Base-by-base conservation (phyloP, 2,888 invertebrate genomes). In the Chrysina gloriosa region DNA sequence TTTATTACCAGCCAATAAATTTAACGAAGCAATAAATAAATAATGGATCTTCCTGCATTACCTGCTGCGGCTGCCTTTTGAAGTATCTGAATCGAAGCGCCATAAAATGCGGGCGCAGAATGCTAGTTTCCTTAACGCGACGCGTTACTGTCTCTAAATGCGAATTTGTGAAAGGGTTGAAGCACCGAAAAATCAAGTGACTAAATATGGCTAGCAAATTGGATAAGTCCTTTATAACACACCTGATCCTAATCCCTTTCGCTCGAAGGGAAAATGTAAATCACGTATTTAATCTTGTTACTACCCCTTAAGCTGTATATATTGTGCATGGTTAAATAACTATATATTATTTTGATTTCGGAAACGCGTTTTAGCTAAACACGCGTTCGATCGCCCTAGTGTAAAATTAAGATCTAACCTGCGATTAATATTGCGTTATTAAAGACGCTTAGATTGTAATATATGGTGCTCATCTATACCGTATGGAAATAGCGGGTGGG, bases 161-260 rank as follows among this genome's bases (percentile, higher is more conserved):
- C 48, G 63, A 21, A 21, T 34, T 34, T 21, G 48, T 11, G 48
- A 48, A 48, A n/a, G 19, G 31, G 63, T 63, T 45, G 16, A 11
- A 23, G n/a, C 45, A 29, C 23, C 29, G 47, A 63, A 63, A 63
- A 63, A 63, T 19, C 29, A 42, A 48, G 63, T 21, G 48, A 48
- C 63, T 63, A 63, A 63, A 63, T 63, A 47, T 48, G 64, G 64
- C 58, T 48, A 47, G 68, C 65, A 69, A 69, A 71, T 71, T 69
- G 69, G 67, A 68, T 69, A 63, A 69, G 66, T 68, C 68, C 63
- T 65, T 69, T 63, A 48, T 50, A 64, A 56, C 66, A 58, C 71
- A 71, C 71, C 71, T 71, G 70, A 71, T 70, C 66, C 71, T 71
- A 70, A 70, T 71, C 52, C 64, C 23, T 39, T 64, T 45, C 39